Base-by-base conservation (phyloP, 1,140 invertebrate species). In the Drosophila guanche region DNA sequence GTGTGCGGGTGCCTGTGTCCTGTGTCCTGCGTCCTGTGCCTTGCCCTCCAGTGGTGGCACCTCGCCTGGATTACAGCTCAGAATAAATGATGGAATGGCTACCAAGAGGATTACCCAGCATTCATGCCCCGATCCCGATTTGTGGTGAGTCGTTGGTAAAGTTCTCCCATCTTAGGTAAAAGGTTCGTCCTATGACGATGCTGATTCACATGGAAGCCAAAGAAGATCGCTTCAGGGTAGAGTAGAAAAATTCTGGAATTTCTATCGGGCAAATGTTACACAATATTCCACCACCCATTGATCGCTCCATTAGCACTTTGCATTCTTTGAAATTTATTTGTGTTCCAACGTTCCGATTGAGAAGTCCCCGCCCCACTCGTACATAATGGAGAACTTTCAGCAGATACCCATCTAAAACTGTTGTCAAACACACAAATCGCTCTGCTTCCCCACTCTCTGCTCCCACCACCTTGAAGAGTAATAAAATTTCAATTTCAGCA, bases 11-110 rank as follows among this genome's bases (percentile, higher is more conserved):
- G 76, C 59, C 16, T 20, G 16, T 20, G 16, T 20, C 16, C 16
- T 1, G 16, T 20, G 16, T 20, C 16, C 16, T 1, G 16, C 1
- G 16, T 20, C 16, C 16, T 20, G 55, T 65, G 76, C 56, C 43
- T 58, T 22, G 55, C 45, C 51, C 29, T 62, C 48, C 40, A 29
- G 33, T 48, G 47, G 70, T 73, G 68, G 66, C 74, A 76, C 84
- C 75, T 74, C 67, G 68, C 75, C 73, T 77, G 84, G 73, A 90
- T 90, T 90, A 89, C 76, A 89, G 78, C 54, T 74, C 75, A 90
- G 86, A 90, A 90, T 91, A 91, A 90, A 91, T 91, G 88, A 91
- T 91, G 90, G 90, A 91, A 91, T 91, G 90, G 90, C 86, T 91
- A 91, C 90, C 90, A 89, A 91, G 90, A 91, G 90, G 90, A 91